Percentiles rank a stretch among this genome's conserved stretches.
phyloP scores from a whole-genome alignment of 2,113 vertebrate genomes.

The Lota lota region DNA sequence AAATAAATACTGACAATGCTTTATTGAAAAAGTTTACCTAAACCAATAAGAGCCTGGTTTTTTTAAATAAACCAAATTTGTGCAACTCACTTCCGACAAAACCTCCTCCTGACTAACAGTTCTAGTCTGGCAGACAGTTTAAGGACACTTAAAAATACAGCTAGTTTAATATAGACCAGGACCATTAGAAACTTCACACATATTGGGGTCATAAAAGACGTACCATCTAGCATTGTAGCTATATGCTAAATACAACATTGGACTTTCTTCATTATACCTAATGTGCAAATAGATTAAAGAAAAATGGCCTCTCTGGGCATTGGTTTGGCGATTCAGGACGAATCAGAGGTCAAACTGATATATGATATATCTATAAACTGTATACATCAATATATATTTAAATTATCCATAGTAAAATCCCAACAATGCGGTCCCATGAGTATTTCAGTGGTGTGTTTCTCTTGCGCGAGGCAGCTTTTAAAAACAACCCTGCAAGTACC shows the following conservation, averaged over 20 bases:
- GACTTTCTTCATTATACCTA: no score
- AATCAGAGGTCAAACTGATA: no score
- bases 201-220: not conserved
- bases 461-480: no score
- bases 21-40: slow-evolving; percentile 17
- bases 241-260: not conserved
- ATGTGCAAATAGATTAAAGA: no score
- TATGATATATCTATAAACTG: no score
- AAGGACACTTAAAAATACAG: slow-evolving; percentile 72
- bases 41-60: slow-evolving; percentile 7
- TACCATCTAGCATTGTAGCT: slow-evolving; percentile 6
- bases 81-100: slow-evolving; percentile 36
- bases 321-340: no score
- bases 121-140: slow-evolving; percentile 38
- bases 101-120: slow-evolving; percentile 24
- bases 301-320: no score
- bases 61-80: slow-evolving; percentile 48
- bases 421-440: no score
- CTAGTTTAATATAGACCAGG: slow-evolving; percentile 48
- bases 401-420: no score
- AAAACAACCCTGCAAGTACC: no score
- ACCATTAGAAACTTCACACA: slow-evolving; percentile 30
- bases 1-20: slow-evolving; percentile 42
- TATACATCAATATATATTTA: no score
- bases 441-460: no score